Evolutionary conservation across 30 jellyfish, hydroid and myxozoan species (phyloP).

Genomic region (Turritopsis rubra): DNA sequence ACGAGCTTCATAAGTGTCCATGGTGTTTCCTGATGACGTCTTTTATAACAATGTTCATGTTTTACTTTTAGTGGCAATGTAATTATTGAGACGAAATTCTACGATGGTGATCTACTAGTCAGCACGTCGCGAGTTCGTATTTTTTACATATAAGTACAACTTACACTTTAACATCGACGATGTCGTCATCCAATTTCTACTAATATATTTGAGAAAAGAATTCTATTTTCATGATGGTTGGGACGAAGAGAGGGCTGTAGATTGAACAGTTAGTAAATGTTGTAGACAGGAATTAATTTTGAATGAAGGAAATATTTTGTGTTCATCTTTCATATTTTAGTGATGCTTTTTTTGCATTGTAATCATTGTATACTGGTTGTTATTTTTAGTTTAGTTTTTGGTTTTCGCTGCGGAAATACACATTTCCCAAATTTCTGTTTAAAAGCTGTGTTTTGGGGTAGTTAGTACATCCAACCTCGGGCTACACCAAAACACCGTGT

Average conservation of each 20-base stretch:
- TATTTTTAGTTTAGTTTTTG: too few species aligned
- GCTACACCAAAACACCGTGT: too few species aligned
- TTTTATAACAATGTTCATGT: too few species aligned
- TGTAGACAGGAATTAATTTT: neutral
- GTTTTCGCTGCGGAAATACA: neutral
- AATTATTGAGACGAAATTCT: constrained; percentile 83
- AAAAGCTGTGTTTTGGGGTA: too few species aligned
- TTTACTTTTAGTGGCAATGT: constrained; percentile 77
- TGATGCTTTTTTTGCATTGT: neutral
- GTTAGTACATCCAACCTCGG: too few species aligned
- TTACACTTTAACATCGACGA: neutral
- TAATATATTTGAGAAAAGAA: neutral
- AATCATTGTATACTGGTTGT: neutral
- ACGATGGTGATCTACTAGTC: constrained; percentile 55
- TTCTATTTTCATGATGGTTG: neutral
- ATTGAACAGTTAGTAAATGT: neutral
- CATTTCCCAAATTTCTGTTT: neutral
- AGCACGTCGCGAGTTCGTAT: constrained; percentile 90
- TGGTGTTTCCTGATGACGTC: too few species aligned
- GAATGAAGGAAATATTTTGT: neutral
- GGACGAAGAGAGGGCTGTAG: neutral
- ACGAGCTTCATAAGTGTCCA: too few species aligned
- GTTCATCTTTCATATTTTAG: neutral
- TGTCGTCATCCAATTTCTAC: neutral
- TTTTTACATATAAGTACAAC: constrained; percentile 40